A percentile compares a stretch with the other conserved stretches of the same genome.
phyloP scores from a whole-genome alignment of 92 coral and sea anemone species.

The Montipora capitata region DNA sequence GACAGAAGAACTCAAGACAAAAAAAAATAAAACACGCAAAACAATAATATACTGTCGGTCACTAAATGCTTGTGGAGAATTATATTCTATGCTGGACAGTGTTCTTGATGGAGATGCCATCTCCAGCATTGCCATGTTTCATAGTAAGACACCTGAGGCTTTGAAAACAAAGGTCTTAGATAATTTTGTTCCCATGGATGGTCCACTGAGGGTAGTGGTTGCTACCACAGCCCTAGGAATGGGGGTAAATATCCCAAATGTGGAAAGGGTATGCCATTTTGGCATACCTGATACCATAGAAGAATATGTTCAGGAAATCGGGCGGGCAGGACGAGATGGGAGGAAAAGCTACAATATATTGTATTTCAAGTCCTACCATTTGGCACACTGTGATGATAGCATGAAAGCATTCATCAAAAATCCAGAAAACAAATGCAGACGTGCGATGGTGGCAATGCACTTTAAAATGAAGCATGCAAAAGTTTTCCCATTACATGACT shows the following conservation, averaged over 20 bases:
- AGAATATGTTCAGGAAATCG: constrained; percentile 72
- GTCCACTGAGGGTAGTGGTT: constrained; percentile 34
- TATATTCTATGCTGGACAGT: constrained; percentile 24
- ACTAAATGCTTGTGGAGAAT: constrained; percentile 21
- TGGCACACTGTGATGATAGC: constrained; percentile 68
- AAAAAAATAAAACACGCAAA: not conserved
- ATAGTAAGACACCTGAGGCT: constrained; percentile 31
- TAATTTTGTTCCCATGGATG: constrained; percentile 23
- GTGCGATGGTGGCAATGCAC: constrained; percentile 11
- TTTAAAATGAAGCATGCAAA: constrained; percentile 3
- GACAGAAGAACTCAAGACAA: too few relatives aligned
- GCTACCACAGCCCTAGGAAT: constrained; percentile 19
- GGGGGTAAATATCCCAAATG: constrained; percentile 63
- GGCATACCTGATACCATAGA: constrained; percentile 62
- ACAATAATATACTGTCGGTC: not conserved
- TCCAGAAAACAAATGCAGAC: constrained; percentile 56
- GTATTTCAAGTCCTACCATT: constrained; percentile 60
- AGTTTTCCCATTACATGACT: constrained; percentile 16
- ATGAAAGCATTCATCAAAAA: constrained; percentile 67
- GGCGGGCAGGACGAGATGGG: constrained; percentile 78
- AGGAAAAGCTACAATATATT: constrained; percentile 37
- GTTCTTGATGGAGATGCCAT: constrained; percentile 59
- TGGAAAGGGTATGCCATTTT: constrained; percentile 54
- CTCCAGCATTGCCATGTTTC: constrained; percentile 45
- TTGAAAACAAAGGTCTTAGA: constrained; percentile 24